Evolutionary conservation across 2,113 vertebrate species (phyloP).

Genomic region (Pipra filicauda): DNA sequence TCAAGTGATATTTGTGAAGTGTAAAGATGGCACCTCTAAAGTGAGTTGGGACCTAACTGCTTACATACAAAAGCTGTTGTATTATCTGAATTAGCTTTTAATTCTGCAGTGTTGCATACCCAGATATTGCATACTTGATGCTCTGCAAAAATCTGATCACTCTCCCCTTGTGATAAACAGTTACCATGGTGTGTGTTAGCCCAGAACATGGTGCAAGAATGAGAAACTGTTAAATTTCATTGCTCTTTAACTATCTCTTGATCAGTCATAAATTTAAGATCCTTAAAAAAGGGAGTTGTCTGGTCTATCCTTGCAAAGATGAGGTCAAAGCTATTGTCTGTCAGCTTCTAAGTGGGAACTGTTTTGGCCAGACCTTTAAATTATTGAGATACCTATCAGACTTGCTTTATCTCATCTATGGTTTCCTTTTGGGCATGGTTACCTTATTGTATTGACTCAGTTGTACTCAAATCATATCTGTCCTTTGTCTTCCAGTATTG

Average conservation of each 20-base stretch:
- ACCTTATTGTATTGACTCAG: neutral
- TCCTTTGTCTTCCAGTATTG: neutral
- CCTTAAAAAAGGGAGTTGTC: neutral
- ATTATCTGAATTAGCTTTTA: neutral
- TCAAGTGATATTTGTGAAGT: neutral
- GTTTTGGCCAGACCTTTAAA: neutral
- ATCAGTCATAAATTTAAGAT: neutral
- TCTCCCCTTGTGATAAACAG: neutral
- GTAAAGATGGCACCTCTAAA: neutral
- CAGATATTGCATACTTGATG: neutral
- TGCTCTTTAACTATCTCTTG: neutral
- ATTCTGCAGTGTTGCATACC: neutral
- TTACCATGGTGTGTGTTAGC: neutral
- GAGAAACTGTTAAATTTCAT: constrained; percentile 1
- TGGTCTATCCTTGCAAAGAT: neutral
- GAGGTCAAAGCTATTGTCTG: neutral
- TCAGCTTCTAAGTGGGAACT: neutral
- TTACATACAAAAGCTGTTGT: neutral
- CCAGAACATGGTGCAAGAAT: neutral
- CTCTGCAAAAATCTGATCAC: neutral
- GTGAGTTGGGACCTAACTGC: neutral
- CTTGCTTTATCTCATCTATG: neutral
- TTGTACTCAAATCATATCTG: neutral
- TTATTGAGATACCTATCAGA: neutral
- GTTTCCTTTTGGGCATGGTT: neutral